Evolutionary conservation across 2,888 invertebrate species (phyloP).

Genomic region (Ditula angustiorana): DNA sequence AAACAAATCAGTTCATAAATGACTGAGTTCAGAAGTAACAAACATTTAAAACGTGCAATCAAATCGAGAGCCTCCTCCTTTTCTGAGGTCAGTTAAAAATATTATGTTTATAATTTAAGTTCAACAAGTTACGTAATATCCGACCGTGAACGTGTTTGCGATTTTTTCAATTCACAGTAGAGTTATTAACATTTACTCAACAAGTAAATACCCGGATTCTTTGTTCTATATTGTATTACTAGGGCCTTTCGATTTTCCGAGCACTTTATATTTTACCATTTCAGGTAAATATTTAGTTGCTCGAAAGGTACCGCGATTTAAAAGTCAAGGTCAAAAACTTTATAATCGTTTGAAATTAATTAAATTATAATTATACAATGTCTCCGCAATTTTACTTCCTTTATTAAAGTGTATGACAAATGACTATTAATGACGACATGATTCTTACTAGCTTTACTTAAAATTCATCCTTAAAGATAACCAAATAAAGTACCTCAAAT

Average conservation of each 20-base stretch:
- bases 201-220: not conserved
- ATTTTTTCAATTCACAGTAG: not conserved
- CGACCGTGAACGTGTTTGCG: not conserved
- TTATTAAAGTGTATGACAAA: too few species aligned
- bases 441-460: too few species aligned
- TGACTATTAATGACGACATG: too few species aligned
- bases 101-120: not conserved
- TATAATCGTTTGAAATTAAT: too few species aligned
- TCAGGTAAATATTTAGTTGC: not conserved
- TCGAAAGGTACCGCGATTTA: not conserved
- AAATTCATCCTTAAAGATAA: too few species aligned
- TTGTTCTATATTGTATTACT: not conserved
- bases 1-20: too few species aligned
- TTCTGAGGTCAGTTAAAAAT: too few species aligned
- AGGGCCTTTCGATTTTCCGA: not conserved
- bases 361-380: too few species aligned
- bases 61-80: too few species aligned
- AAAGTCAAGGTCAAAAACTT: not conserved
- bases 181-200: not conserved
- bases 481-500: too few species aligned
- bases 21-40: too few species aligned
- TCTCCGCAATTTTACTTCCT: too few species aligned
- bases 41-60: not conserved
- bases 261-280: not conserved
- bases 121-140: not conserved